Evolutionary conservation across 1,140 invertebrate species (phyloP), one percentile per base, ranked within the genome.

Genomic region (Nixonia krombeini): DNA sequence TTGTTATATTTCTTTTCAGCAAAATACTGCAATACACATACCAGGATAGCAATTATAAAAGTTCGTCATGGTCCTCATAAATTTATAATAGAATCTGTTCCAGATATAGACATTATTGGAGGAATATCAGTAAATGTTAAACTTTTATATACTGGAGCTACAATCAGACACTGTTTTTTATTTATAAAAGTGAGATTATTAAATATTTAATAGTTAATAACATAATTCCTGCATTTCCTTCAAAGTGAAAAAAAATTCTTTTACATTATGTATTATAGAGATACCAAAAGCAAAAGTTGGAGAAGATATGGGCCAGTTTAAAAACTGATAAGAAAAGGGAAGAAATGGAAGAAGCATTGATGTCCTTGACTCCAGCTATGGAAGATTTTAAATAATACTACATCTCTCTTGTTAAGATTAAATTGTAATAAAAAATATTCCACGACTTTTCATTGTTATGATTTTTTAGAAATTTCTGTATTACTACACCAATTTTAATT

Each of bases 11-110:
- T 45, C 55, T 37, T 72, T 74, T 64, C 85, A 81, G 90, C 91
- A 18, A 93, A 92, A 86, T 94, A 93, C 84, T 93, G 90, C 68
- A 93, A 94, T 81, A 84, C 88, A 57, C 86, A 88, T 31, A 93
- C 92, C 1, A 89, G 87, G 85, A 90, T 93, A 69, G 91, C 90
- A 0, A 86, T 94, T 12, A 85, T 94, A 42, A 86, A 90, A 73
- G 86, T 86, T 17, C 82, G 91, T 62, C 92, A 93, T 81, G 90
- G 91, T 1, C 91, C 92, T 5, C 91, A 94, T 68, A 87, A 83
- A 74, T 88, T 91, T 79, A 84, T 93, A 4, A 84, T 90, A 0
- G 90, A 89, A 70, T 83, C 86, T 50, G 76, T 94, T 64, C 91
- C 92, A 18, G 84, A 89, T 59, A 87, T 93, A 35, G 90, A 84